Evolutionary conservation across 2,888 invertebrate genomes (phyloP).

Genomic region (Apantesis nais): DNA sequence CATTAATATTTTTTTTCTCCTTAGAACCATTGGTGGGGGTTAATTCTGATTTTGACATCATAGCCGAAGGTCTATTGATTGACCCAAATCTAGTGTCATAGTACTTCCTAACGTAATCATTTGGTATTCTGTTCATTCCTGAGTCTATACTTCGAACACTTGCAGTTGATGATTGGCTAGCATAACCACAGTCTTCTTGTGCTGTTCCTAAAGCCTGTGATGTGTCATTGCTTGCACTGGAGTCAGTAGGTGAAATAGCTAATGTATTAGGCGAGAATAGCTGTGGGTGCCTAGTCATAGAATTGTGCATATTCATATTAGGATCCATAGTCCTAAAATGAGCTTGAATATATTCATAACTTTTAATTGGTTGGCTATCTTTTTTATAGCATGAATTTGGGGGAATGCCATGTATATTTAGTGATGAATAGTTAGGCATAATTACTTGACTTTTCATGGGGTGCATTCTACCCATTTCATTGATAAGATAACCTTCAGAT

Average conservation of each 20-base stretch:
- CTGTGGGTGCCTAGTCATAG: conserved; percentile 66
- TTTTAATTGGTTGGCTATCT: conserved; percentile 65
- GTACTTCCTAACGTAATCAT: conserved; percentile 67
- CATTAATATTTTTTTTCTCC: conserved; percentile 72
- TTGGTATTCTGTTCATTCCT: conserved; percentile 59
- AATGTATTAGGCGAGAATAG: conserved; percentile 77
- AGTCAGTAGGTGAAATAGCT: conserved; percentile 80
- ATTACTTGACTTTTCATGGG: conserved; percentile 66
- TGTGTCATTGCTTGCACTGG: conserved; percentile 75
- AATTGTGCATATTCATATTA: conserved; percentile 59
- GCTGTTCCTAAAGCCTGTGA: conserved; percentile 63
- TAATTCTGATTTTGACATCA: conserved; percentile 54
- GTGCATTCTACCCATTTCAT: conserved; percentile 67
- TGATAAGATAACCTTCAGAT: conserved; percentile 68
- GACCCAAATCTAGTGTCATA: conserved; percentile 67
- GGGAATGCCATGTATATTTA: conserved; percentile 65
- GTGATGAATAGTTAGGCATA: conserved; percentile 65
- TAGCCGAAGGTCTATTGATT: conserved; percentile 52
- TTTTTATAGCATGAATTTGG: conserved; percentile 71
- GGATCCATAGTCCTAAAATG: conserved; percentile 70
- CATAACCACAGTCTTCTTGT: conserved; percentile 82
- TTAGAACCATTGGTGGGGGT: conserved; percentile 53
- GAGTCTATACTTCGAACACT: conserved; percentile 78
- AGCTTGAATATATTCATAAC: conserved; percentile 66
- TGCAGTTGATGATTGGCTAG: conserved; percentile 77